Base-by-base conservation (phyloP, 2,113 vertebrate genomes). In the Corythoichthys haematopterus region DNA sequence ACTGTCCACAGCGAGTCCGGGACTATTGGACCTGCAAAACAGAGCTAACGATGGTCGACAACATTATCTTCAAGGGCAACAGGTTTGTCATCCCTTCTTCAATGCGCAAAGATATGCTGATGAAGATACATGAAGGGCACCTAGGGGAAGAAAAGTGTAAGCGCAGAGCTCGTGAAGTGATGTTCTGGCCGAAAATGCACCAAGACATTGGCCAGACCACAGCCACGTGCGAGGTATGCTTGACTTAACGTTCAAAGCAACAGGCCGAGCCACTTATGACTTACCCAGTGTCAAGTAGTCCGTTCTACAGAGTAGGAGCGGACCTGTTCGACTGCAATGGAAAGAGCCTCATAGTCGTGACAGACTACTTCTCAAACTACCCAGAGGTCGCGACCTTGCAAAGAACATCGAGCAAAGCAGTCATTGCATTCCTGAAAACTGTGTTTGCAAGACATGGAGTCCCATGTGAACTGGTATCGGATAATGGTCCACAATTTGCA, bases 1-100 rank as follows among this genome's bases (percentile, higher is more conserved):
- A 35, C 6, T 60, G 45, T 10, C 9, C 45, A 58, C 0, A 10
- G n/a, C 55, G 3, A 3, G 20, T 16, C n/a, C 35, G 37, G 36
- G 63, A 71, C 3, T 65, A 65, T 33, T 55, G 61, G 40, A 71
- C 46, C 10, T 56, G 51, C n/a, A 64, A 28, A 64, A 20, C 20
- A 56, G 68, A 64, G 6, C 15, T 70, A 14, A 62, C 59, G 0
- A 20, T 50, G 9, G 36, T 60, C 6, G 58, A 60, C 15, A 36
- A 13, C 7, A 60, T 60, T 13, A 60, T 60, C 12, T 60, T 37
- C 13, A 40, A 60, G 38, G 57, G 36, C 0, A 71, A 45, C n/a
- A 72, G 36, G n/a, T 45, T 66, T 40, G 48, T 66, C 20, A 66
- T 46, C 13, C 70, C 64, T 15, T 48, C 51, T 6, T 3, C 16